Percentiles rank a stretch among this genome's conserved stretches.
Evolutionary conservation across 2,888 invertebrate genomes (phyloP).

Genomic region (Ornithoptera alexandrae): DNA sequence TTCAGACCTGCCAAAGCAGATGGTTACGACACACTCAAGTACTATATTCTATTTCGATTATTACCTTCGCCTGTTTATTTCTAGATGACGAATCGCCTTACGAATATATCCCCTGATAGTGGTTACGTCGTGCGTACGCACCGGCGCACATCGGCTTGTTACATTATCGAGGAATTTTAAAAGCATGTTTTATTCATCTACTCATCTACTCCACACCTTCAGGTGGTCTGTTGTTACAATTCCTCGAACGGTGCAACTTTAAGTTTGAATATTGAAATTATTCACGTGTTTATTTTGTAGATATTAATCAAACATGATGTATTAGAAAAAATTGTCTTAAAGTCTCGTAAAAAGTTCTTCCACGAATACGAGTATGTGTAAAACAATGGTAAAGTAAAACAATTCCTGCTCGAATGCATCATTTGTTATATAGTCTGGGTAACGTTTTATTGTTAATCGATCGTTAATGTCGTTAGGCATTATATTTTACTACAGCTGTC

Average conservation of each 20-base stretch:
- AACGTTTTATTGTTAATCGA: conserved; percentile 29
- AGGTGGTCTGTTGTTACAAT: conserved; percentile 25
- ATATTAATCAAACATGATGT: too few relatives aligned
- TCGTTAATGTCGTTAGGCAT: conserved; percentile 27
- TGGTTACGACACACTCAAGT: conserved; percentile 69
- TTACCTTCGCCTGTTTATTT: conserved; percentile 78
- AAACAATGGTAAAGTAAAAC: conserved; percentile 16
- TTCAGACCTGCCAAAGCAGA: conserved; percentile 63
- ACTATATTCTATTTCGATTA: conserved; percentile 78
- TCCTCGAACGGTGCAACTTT: neutral
- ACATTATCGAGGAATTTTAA: conserved; percentile 77
- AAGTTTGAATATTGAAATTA: neutral
- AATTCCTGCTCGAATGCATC: conserved; percentile 13
- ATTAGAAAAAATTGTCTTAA: too few relatives aligned
- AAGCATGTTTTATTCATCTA: conserved; percentile 60
- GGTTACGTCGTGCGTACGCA: conserved; percentile 48
- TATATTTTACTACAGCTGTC: conserved; percentile 24
- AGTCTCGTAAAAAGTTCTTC: neutral
- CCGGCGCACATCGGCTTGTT: conserved; percentile 47
- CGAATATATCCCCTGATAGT: conserved; percentile 53
- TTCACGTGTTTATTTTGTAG: neutral
- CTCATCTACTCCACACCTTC: conserved; percentile 27
- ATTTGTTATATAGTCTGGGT: conserved; percentile 24
- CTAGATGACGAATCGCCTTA: conserved; percentile 72
- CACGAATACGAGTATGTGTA: neutral